Evolutionary conservation across 2,797 vertebrate genomes (phyloP), one percentile per base, ranked within the genome.

Genomic region (Miichthys miiuy): DNA sequence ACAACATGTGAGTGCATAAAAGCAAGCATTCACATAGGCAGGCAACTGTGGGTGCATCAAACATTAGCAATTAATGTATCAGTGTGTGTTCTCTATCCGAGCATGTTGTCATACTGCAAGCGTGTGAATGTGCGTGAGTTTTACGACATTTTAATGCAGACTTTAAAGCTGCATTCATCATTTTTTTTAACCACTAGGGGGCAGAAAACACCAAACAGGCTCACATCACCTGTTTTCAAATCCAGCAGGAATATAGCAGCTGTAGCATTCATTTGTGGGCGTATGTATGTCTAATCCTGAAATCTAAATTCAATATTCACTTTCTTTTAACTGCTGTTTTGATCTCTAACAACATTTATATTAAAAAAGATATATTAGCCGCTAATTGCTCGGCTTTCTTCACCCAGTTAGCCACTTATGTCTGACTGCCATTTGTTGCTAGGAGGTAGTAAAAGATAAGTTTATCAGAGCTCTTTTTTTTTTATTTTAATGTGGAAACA

Each of bases 41-140:
- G 30, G 77, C 68, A 57, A 48, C 71, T 62, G 85, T 89, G 75
- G 79, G 85, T 55, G 79, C 79, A 77, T 67, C 21, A 80, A 81
- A 77, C 64, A 67, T 58, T 71, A 72, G 63, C 56, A 87, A 73
- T 86, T 68, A 82, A 68, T 86, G 60, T 48, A 77, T 81, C 18
- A 27, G 17, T 63, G 56, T 84, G 25, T 69, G 60, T 68, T 57
- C 10, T 73, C 51, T 38, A 16, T 70, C 17, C 0, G 4, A 60
- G 56, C 13, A 3, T 70, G 6, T 9, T 18, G 72, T 44, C 47
- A 30, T 56, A 44, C n/a, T 56, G 13, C 18, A 46, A 61, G 58
- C 9, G n/a, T 54, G 16, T 44, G 55, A 47, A 73, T 54, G 41
- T 55, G 16, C 1, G 3, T 52, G 47, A 70, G 12, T 62, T 16